These are phyloP conservation scores for Agriopis marginaria DNA, from an alignment of 2,888 invertebrate species.

Conservation along the genomic window DNA sequence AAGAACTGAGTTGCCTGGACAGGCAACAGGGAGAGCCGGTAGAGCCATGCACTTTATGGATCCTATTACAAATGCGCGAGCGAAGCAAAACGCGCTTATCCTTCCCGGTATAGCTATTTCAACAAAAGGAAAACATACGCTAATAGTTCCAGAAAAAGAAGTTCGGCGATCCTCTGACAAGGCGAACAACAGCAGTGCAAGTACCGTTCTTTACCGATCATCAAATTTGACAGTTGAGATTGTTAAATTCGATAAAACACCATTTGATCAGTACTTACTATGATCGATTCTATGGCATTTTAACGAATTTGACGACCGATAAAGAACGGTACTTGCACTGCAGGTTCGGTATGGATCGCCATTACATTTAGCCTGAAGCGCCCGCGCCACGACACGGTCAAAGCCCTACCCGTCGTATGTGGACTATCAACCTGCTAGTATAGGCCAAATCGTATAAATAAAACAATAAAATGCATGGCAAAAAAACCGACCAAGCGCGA, in stretches of 20 bases:
- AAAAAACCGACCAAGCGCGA: not conserved
- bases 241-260: too few species aligned
- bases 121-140: conserved; percentile 34
- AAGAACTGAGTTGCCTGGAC: too few species aligned
- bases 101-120: not conserved
- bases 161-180: conserved; percentile 65
- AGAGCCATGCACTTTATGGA: too few species aligned
- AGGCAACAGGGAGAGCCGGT: too few species aligned
- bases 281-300: too few species aligned
- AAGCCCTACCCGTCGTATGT: conserved; percentile 55
- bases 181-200: conserved; percentile 75
- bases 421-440: conserved; percentile 19
- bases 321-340: too few species aligned
- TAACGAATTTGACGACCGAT: too few species aligned
- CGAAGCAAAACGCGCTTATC: not conserved
- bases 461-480: not conserved
- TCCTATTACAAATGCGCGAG: too few species aligned
- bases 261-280: too few species aligned
- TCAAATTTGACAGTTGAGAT: too few species aligned
- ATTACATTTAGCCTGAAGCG: conserved; percentile 62
- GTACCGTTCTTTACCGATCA: too few species aligned
- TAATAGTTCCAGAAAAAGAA: conserved; percentile 61
- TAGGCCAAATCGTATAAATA: conserved; percentile 6
- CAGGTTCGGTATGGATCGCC: conserved; percentile 69
- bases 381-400: conserved; percentile 57